phyloP scores from a whole-genome alignment of 2,888 invertebrate species.

The Noctua pronuba region DNA sequence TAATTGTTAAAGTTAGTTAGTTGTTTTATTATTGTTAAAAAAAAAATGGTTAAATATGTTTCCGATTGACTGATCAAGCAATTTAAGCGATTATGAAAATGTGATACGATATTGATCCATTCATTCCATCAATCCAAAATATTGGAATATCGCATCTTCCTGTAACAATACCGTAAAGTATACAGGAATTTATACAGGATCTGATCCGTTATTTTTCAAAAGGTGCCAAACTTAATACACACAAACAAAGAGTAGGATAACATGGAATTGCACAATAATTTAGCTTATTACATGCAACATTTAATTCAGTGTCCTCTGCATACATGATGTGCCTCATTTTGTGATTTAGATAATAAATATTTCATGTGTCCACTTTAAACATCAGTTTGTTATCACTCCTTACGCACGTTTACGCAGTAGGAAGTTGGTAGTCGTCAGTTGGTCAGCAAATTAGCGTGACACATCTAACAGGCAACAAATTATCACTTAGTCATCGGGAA shows the following conservation, averaged over 20 bases:
- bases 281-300: conserved; percentile 8
- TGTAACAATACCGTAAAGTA: not conserved
- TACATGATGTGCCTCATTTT: conserved; percentile 2
- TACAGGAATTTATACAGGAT: not conserved
- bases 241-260: not conserved
- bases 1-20: too few relatives aligned
- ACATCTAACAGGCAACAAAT: conserved; percentile 43
- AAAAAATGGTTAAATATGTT: too few relatives aligned
- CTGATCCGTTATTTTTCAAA: not conserved
- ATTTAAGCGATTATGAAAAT: not conserved
- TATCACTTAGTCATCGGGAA: conserved; percentile 39
- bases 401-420: conserved; percentile 26
- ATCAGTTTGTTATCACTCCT: conserved; percentile 18
- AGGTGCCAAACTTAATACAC: not conserved
- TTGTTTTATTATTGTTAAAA: too few relatives aligned
- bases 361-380: not conserved
- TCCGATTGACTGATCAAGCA: not conserved
- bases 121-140: not conserved
- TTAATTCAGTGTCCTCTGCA: not conserved
- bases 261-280: conserved; percentile 19
- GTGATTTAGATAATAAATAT: conserved; percentile 34
- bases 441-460: conserved; percentile 42
- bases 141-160: not conserved
- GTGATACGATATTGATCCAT: not conserved
- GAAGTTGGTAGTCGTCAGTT: conserved; percentile 26